Conservation (phyloP, 1,140 invertebrate species). For the Scylla paramamosain region DNA sequence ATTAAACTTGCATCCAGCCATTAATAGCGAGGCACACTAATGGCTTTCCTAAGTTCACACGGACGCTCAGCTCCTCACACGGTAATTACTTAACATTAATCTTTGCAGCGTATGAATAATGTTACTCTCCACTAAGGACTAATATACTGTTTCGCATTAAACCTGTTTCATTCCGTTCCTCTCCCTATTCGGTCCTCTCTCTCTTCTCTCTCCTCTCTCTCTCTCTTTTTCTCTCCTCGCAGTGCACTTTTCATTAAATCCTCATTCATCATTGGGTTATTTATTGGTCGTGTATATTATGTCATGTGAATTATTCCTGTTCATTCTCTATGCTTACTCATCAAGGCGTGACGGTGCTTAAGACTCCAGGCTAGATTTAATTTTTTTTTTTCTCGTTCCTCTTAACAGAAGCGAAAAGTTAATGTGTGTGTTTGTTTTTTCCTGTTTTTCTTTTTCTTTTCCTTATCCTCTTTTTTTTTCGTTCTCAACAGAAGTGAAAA, state of each 20-base stretch:
- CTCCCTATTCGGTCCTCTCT: no score
- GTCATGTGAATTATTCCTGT: background rate
- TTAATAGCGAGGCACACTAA: background rate
- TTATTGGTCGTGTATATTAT: background rate
- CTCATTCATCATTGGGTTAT: background rate
- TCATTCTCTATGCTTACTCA: background rate
- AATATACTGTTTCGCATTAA: background rate
- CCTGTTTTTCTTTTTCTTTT: background rate
- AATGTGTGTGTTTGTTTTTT: no score
- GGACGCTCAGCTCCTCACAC: background rate
- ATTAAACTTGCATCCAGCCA: background rate
- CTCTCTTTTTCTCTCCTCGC: background rate
- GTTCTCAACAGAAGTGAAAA: no score
- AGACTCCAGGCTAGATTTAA: background rate
- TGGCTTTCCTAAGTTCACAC: slow-evolving; percentile 1
- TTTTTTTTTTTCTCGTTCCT: no score
- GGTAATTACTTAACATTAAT: slow-evolving; percentile 16
- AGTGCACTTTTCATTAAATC: background rate
- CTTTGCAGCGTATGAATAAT: background rate
- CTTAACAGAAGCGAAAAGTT: no score
- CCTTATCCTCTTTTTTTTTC: background rate
- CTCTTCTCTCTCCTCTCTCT: background rate
- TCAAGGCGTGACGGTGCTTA: background rate
- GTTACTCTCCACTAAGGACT: background rate
- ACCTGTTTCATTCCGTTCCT: background rate